phyloP scores from a whole-genome alignment of 2,113 vertebrate genomes.

The Ceyx cyanopectus region DNA sequence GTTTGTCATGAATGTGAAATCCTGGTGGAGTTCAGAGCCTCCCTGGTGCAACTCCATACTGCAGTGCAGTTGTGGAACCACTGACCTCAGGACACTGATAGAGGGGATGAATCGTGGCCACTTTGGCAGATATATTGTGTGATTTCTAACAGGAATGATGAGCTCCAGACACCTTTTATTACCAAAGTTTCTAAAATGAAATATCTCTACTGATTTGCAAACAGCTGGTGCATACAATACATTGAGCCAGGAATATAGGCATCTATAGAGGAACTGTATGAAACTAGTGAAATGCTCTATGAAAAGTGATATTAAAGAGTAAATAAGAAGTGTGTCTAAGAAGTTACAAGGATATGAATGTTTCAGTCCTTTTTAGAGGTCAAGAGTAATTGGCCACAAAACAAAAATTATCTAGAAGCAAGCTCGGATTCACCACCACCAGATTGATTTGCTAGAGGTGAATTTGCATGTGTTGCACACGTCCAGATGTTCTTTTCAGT shows the following conservation, averaged over 20 bases:
- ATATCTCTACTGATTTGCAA: background rate
- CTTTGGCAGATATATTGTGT: background rate
- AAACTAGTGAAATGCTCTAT: background rate
- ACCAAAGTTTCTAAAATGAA: background rate
- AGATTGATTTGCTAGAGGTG: background rate
- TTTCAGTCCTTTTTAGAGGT: background rate
- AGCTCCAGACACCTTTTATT: background rate
- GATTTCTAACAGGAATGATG: background rate
- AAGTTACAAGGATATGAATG: background rate
- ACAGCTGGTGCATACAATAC: background rate
- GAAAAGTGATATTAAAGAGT: background rate
- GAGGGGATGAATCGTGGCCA: background rate
- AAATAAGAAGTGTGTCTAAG: background rate
- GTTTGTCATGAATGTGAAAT: background rate
- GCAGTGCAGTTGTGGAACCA: background rate
- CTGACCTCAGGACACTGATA: background rate
- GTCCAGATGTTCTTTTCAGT: conserved; percentile 60
- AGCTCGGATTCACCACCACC: background rate
- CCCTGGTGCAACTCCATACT: background rate
- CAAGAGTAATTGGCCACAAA: background rate
- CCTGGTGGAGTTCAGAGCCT: background rate
- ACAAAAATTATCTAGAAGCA: conserved; percentile 27
- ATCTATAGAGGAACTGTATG: background rate
- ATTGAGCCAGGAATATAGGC: background rate
- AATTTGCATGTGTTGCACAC: conserved; percentile 11